phyloP scores from a whole-genome alignment of 2,113 vertebrate genomes.

The Edolisoma coerulescens region DNA sequence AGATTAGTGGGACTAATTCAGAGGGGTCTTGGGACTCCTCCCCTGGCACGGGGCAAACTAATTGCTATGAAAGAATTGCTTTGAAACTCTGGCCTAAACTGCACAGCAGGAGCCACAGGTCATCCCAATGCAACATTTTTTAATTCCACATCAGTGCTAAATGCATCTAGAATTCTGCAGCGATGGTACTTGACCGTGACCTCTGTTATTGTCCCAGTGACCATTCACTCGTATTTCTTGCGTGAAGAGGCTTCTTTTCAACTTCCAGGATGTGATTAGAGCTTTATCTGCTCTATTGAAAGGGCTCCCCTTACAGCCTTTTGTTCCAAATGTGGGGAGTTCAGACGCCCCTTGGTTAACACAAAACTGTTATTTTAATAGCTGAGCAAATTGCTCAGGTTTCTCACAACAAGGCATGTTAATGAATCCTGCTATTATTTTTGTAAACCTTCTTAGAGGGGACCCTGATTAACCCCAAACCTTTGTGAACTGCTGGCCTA shows the following conservation, averaged over 20 bases:
- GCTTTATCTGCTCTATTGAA: not conserved
- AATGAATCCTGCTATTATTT: not conserved
- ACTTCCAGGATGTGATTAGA: not conserved
- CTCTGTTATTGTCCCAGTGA: not conserved
- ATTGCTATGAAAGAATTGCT: not conserved
- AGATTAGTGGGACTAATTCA: not conserved
- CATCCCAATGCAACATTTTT: not conserved
- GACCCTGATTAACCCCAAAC: not conserved
- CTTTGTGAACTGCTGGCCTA: not conserved
- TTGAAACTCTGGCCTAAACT: not conserved
- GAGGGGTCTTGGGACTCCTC: not conserved
- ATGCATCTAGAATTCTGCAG: not conserved
- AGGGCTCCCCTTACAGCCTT: not conserved
- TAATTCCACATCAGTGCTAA: not conserved
- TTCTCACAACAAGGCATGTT: not conserved
- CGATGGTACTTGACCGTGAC: not conserved
- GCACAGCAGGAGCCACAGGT: not conserved
- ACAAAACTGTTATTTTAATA: not conserved
- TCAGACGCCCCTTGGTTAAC: not conserved
- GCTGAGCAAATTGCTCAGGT: not conserved
- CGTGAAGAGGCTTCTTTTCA: not conserved
- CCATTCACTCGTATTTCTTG: not conserved
- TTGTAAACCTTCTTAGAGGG: not conserved
- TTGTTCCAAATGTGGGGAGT: not conserved
- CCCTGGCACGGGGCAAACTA: not conserved